Evolutionary conservation across 2,797 vertebrate genomes (phyloP).

Genomic region (Synanceia verrucosa): DNA sequence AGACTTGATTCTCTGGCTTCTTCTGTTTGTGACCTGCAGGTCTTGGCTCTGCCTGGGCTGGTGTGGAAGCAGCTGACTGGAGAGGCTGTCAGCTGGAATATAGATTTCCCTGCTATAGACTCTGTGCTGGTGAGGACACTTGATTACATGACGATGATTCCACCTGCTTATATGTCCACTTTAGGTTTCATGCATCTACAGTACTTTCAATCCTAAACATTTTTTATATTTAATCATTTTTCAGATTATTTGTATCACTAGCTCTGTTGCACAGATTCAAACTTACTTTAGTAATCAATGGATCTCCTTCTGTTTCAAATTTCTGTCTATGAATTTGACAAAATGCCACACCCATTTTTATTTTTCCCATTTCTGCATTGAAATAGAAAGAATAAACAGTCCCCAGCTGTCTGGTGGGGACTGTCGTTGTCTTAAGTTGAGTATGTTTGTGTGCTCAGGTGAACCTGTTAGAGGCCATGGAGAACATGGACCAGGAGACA

Average conservation of each 20-base stretch:
- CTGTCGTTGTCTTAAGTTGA: background rate
- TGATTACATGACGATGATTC: background rate
- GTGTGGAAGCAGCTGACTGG: conserved; percentile 98
- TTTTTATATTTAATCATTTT: background rate
- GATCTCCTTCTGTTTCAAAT: background rate
- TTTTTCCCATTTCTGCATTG: background rate
- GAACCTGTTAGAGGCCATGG: conserved; percentile 96
- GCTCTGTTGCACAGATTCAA: background rate
- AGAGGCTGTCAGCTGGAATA: conserved; percentile 95
- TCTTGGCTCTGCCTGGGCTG: conserved; percentile 93
- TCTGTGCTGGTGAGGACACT: conserved; percentile 90
- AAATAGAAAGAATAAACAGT: background rate
- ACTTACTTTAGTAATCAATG: background rate
- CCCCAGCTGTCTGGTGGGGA: background rate
- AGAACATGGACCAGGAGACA: conserved; percentile 94
- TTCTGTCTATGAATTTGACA: background rate
- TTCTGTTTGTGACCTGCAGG: conserved; percentile 79
- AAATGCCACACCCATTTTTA: background rate
- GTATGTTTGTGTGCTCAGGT: conserved; percentile 81
- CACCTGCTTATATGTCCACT: background rate
- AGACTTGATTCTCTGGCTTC: background rate
- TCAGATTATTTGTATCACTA: background rate
- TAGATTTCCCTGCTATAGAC: conserved; percentile 96
- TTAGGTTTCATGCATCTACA: background rate
- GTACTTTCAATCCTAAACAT: background rate